Evolutionary conservation across 1,140 invertebrate genomes (phyloP).

Genomic region (Pogonomyrmex barbatus): DNA sequence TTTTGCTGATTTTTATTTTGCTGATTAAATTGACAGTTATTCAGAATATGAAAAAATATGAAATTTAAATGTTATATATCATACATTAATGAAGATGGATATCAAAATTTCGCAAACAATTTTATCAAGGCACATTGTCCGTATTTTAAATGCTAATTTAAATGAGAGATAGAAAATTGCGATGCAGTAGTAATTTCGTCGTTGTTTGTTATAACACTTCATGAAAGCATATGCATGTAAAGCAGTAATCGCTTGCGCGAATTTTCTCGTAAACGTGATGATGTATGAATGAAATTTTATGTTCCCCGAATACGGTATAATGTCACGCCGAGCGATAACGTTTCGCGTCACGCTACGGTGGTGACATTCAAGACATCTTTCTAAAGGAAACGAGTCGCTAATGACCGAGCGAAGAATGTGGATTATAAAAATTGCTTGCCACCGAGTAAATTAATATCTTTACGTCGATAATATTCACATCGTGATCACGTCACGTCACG

Average conservation of each 20-base stretch:
- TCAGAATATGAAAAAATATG: background rate
- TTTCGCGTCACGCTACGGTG: background rate
- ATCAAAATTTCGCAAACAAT: constrained; percentile 10
- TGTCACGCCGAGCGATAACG: constrained; percentile 24
- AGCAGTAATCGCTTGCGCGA: constrained; percentile 37
- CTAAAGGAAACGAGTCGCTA: constrained; percentile 13
- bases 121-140: constrained; percentile 1
- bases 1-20: background rate
- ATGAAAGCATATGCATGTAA: background rate
- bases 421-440: constrained; percentile 34
- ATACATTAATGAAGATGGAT: constrained; percentile 3
- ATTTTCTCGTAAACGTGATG: constrained; percentile 12
- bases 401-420: constrained; percentile 11
- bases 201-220: constrained; percentile 21
- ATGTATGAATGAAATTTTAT: constrained; percentile 37
- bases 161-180: constrained; percentile 23
- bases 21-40: background rate
- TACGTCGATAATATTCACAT: constrained; percentile 52
- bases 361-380: constrained; percentile 34
- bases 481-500: constrained; percentile 12
- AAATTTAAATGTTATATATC: background rate
- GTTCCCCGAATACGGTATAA: background rate
- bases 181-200: constrained; percentile 9
- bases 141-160: constrained; percentile 41
- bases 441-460: constrained; percentile 24